Base-by-base conservation (phyloP, 2,113 vertebrate species). In the Carassius gibelio region DNA sequence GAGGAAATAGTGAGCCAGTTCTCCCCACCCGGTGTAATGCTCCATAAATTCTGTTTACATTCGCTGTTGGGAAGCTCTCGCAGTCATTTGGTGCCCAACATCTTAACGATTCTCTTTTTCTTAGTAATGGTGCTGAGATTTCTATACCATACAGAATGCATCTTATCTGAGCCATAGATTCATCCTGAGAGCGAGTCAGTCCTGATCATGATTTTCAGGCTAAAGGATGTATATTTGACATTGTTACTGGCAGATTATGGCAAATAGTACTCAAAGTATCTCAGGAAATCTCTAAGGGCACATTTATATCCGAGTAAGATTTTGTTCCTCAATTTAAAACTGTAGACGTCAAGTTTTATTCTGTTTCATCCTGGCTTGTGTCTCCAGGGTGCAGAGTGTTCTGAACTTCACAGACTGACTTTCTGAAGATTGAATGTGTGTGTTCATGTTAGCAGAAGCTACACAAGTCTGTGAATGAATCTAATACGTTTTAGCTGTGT, bases 1-100 rank as follows among this genome's bases (percentile, higher is more conserved):
- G 80, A 87, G 72, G 75, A 75, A 55, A 84, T 86, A 78, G 55
- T 77, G 87, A 84, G 50, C 82, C 82, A 84, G 85, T 87, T 71
- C 79, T 85, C 86, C 85, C 84, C 85, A 90, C 90, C 84, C 45
- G 87, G 86, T 34, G 89, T 91, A 91, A 92, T 92, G 90, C 92
- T 89, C 92, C 91, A 92, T 93, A 92, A 93, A 91, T 91, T 92
- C 89, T 93, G 90, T 91, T 89, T 88, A 89, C 91, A 88, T 90
- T 90, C 86, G 48, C 90, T 87, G 90, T 88, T 80, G 88, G 89
- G 84, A 88, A 91, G 89, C 89, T 87, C 84, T 89, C 36, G 13
- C 87, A 88, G 87, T 88, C 74, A 86, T 87, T 66, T 88, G 84
- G 84, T 80, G 86, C 88, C 88, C 88, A 89, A 87, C 89, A 68